phyloP scores from a whole-genome alignment of 2,888 invertebrate genomes.

The Thyatira batis region DNA sequence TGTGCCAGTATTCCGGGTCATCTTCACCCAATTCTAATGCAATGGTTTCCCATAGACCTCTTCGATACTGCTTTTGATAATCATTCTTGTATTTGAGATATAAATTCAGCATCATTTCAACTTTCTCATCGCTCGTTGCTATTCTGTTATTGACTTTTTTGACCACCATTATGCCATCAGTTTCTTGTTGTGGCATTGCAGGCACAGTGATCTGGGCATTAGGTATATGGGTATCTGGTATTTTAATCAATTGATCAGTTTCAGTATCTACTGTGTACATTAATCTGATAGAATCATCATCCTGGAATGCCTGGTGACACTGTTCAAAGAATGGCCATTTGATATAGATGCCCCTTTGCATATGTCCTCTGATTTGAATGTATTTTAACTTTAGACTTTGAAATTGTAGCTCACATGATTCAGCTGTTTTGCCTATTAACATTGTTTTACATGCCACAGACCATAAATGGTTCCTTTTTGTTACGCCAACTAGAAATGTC shows the following conservation, averaged over 20 bases:
- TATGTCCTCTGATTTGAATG: constrained; percentile 39
- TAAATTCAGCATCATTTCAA: constrained; percentile 58
- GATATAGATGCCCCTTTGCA: constrained; percentile 41
- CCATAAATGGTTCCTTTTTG: constrained; percentile 65
- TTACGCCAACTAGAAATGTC: constrained; percentile 53
- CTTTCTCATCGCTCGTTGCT: constrained; percentile 48
- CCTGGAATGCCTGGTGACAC: constrained; percentile 66
- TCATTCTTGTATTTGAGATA: constrained; percentile 61
- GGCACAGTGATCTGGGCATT: neutral
- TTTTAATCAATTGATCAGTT: constrained; percentile 26
- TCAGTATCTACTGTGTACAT: constrained; percentile 18
- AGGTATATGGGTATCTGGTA: neutral
- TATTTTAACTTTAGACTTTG: constrained; percentile 54
- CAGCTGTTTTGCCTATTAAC: constrained; percentile 54
- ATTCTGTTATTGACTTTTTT: constrained; percentile 39
- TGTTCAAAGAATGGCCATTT: constrained; percentile 59
- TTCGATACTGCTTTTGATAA: constrained; percentile 50
- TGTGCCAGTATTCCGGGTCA: constrained; percentile 69
- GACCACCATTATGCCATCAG: constrained; percentile 38
- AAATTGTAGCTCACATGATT: constrained; percentile 57
- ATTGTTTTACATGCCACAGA: constrained; percentile 70
- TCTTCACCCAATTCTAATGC: constrained; percentile 63
- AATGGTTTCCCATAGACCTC: constrained; percentile 66
- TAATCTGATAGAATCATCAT: constrained; percentile 35
- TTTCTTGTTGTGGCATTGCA: constrained; percentile 8